Percentiles rank a stretch among this genome's conserved stretches.
These are phyloP conservation scores for Melolontha melolontha DNA, from an alignment of 2,888 invertebrate genomes.

Conservation along the genomic window DNA sequence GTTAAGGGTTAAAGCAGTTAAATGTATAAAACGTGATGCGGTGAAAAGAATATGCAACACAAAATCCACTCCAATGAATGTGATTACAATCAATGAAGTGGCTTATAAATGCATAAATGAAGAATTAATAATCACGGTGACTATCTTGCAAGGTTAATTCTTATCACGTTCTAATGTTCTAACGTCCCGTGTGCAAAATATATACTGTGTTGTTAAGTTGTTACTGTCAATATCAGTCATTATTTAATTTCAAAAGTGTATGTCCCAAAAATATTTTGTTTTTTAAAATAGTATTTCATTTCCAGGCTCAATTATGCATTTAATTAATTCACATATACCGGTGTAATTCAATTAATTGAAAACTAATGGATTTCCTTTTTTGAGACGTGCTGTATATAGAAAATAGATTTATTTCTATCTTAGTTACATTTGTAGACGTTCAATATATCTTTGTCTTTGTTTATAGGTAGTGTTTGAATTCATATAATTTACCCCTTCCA, in stretches of 20 bases:
- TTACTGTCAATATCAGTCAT: neutral
- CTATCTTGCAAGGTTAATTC: neutral
- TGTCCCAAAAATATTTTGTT: no score
- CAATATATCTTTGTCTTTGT: constrained; percentile 31
- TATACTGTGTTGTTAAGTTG: constrained; percentile 1
- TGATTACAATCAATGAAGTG: neutral
- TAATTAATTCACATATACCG: no score
- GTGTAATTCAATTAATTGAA: no score
- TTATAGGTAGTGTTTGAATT: constrained; percentile 20
- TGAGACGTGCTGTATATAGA: neutral
- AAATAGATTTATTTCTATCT: constrained; percentile 15
- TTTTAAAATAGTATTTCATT: no score
- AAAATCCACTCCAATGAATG: neutral
- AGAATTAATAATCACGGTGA: constrained; percentile 6
- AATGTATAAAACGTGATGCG: neutral
- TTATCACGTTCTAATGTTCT: constrained; percentile 5
- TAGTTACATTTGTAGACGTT: constrained; percentile 14
- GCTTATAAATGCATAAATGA: constrained; percentile 5
- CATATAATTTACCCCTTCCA: constrained; percentile 27
- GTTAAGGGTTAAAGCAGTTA: neutral
- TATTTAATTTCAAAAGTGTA: neutral
- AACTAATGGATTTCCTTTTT: neutral
- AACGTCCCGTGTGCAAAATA: constrained; percentile 27
- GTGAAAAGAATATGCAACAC: neutral
- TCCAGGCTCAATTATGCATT: no score